A percentile compares a stretch with the other conserved stretches of the same genome.
These are phyloP conservation scores for Cavia aperea DNA, from an alignment of 2,113 vertebrate species.

Conservation along the genomic window DNA sequence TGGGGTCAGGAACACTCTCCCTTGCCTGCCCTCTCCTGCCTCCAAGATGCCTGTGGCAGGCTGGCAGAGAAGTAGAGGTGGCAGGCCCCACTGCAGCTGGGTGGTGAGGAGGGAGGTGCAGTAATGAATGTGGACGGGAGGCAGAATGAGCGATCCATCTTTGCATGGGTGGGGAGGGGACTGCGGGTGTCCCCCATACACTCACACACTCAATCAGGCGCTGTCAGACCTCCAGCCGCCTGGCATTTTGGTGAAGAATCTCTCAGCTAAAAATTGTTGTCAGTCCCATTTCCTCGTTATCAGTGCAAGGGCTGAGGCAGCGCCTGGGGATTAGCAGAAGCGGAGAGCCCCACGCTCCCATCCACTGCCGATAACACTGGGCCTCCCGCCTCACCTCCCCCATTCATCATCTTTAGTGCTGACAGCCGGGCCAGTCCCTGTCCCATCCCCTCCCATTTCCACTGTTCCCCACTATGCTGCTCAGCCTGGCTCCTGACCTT, in stretches of 20 bases:
- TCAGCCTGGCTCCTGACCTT: constrained; percentile 43
- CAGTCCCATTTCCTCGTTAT: constrained; percentile 99
- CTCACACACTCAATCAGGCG: constrained; percentile 84
- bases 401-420: constrained; percentile 99
- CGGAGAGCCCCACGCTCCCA: constrained; percentile 75
- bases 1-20: not conserved
- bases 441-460: constrained; percentile 46
- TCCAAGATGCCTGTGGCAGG: constrained; percentile 54
- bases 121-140: constrained; percentile 83
- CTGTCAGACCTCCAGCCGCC: constrained; percentile 85
- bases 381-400: constrained; percentile 84
- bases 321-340: constrained; percentile 82
- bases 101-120: constrained; percentile 76
- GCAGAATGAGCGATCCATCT: constrained; percentile 95
- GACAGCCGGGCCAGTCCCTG: constrained; percentile 83
- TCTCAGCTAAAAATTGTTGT: constrained; percentile 98
- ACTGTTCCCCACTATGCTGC: constrained; percentile 28
- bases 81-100: constrained; percentile 70
- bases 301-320: constrained; percentile 81
- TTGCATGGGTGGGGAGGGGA: constrained; percentile 85
- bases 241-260: constrained; percentile 97
- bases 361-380: constrained; percentile 64
- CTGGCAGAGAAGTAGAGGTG: constrained; percentile 70
- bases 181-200: constrained; percentile 70
- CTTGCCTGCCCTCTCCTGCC: not conserved